These are phyloP conservation scores for Coptotermes formosanus DNA, from an alignment of 1,140 invertebrate genomes.

Conservation along the genomic window DNA sequence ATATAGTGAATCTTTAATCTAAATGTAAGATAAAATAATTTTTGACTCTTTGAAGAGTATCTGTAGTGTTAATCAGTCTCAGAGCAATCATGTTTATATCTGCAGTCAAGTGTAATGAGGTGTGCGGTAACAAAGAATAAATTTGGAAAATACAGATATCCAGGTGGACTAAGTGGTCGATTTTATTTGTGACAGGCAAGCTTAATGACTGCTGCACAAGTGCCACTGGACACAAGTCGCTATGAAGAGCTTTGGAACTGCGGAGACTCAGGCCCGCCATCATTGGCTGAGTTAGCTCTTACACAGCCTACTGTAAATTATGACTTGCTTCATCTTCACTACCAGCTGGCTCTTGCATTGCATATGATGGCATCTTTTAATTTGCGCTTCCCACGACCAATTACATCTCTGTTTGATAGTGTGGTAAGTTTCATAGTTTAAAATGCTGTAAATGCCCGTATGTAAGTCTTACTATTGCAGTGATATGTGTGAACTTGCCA, in stretches of 20 bases:
- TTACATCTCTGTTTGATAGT: constrained; percentile 75
- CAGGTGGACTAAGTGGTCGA: neutral
- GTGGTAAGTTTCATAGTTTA: constrained; percentile 50
- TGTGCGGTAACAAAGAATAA: too few relatives aligned
- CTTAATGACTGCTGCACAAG: neutral
- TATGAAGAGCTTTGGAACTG: constrained; percentile 32
- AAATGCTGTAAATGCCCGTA: too few relatives aligned
- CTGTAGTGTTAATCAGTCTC: neutral
- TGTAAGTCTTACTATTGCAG: too few relatives aligned
- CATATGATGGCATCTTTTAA: constrained; percentile 77
- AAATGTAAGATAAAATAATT: too few relatives aligned
- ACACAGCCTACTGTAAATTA: constrained; percentile 71
- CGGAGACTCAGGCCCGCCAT: constrained; percentile 46
- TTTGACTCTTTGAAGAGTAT: too few relatives aligned
- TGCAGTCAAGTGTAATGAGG: too few relatives aligned
- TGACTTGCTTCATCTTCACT: constrained; percentile 74
- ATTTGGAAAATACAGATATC: neutral
- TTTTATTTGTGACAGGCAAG: constrained; percentile 18
- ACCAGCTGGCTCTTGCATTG: constrained; percentile 70
- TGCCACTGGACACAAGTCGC: neutral
- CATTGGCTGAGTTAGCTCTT: constrained; percentile 74
- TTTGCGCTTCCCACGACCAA: constrained; percentile 69
- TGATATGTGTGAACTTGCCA: too few relatives aligned
- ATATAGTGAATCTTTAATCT: too few relatives aligned
- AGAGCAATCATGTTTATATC: neutral